Evolutionary conservation across 2,888 invertebrate genomes (phyloP).

Genomic region (Galerucella pusilla): DNA sequence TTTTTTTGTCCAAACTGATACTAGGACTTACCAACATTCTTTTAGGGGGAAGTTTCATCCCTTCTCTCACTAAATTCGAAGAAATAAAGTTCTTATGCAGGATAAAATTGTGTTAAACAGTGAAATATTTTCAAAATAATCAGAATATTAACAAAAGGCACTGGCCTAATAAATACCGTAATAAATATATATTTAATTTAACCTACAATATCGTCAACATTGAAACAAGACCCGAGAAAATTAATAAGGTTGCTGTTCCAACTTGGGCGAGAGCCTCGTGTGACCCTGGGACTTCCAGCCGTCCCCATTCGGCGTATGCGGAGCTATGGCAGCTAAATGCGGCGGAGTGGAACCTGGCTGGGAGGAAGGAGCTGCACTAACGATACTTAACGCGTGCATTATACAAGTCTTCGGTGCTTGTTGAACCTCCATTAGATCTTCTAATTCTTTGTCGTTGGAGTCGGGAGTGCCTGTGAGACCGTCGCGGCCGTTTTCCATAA

Average conservation of each 20-base stretch:
- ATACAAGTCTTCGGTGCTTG: slow-evolving; percentile 67
- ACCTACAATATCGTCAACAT: slow-evolving; percentile 41
- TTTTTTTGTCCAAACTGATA: too few relatives aligned
- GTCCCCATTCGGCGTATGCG: slow-evolving; percentile 59
- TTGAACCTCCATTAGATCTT: slow-evolving; percentile 68
- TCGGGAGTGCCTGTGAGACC: slow-evolving; percentile 66
- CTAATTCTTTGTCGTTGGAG: slow-evolving; percentile 68
- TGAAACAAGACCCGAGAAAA: slow-evolving; percentile 39
- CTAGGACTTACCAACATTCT: too few relatives aligned
- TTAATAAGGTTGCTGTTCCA: slow-evolving; percentile 62
- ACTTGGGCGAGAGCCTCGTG: slow-evolving; percentile 60
- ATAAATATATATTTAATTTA: slow-evolving; percentile 46
- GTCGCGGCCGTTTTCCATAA: slow-evolving; percentile 66
- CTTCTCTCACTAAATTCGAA: too few relatives aligned
- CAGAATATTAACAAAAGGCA: too few relatives aligned
- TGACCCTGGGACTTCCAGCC: slow-evolving; percentile 62
- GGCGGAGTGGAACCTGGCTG: slow-evolving; percentile 60
- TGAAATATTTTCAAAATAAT: too few relatives aligned
- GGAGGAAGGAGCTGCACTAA: slow-evolving; percentile 63
- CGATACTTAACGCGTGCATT: slow-evolving; percentile 69
- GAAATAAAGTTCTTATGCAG: too few relatives aligned
- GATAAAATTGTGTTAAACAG: too few relatives aligned
- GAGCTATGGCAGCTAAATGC: slow-evolving; percentile 61
- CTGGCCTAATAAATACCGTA: slow-evolving; percentile 16
- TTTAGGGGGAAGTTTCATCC: too few relatives aligned